A percentile compares a stretch with the other conserved stretches of the same genome.
Conservation (phyloP, 2,888 invertebrate genomes). For the Poecilobothrus nobilitatus region DNA sequence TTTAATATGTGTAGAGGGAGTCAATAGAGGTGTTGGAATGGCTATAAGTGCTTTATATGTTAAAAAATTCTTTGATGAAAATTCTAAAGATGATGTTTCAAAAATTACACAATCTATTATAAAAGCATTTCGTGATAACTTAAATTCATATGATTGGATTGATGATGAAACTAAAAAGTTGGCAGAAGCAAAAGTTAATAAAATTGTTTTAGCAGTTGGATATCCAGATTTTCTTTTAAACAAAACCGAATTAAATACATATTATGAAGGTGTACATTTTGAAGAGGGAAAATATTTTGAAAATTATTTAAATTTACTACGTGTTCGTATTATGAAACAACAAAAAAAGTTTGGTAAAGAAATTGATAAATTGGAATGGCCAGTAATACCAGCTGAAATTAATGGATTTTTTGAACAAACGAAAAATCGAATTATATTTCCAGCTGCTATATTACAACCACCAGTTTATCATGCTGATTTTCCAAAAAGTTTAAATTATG, state of each 20-base stretch:
- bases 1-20: slow-evolving; percentile 80
- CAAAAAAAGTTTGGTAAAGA: slow-evolving; percentile 57
- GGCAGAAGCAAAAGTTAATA: slow-evolving; percentile 79
- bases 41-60: slow-evolving; percentile 48
- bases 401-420: slow-evolving; percentile 87
- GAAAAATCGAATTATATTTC: slow-evolving; percentile 86
- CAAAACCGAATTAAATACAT: slow-evolving; percentile 65
- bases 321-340: slow-evolving; percentile 60
- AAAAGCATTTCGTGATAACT: slow-evolving; percentile 72
- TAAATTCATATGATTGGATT: slow-evolving; percentile 84
- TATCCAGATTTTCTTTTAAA: slow-evolving; percentile 85
- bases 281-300: slow-evolving; percentile 64
- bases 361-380: slow-evolving; percentile 61
- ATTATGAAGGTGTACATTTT: slow-evolving; percentile 65
- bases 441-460: slow-evolving; percentile 83
- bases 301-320: slow-evolving; percentile 64
- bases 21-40: slow-evolving; percentile 75
- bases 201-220: slow-evolving; percentile 86
- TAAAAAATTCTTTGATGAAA: slow-evolving; percentile 49
- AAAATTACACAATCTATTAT: slow-evolving; percentile 80
- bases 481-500: slow-evolving; percentile 48
- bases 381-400: slow-evolving; percentile 77
- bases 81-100: slow-evolving; percentile 55
- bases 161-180: slow-evolving; percentile 71
- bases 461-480: slow-evolving; percentile 82